A percentile compares a stretch with the other conserved stretches of the same genome.
phyloP scores from a whole-genome alignment of 2,113 vertebrate species.

The Strix aluco region DNA sequence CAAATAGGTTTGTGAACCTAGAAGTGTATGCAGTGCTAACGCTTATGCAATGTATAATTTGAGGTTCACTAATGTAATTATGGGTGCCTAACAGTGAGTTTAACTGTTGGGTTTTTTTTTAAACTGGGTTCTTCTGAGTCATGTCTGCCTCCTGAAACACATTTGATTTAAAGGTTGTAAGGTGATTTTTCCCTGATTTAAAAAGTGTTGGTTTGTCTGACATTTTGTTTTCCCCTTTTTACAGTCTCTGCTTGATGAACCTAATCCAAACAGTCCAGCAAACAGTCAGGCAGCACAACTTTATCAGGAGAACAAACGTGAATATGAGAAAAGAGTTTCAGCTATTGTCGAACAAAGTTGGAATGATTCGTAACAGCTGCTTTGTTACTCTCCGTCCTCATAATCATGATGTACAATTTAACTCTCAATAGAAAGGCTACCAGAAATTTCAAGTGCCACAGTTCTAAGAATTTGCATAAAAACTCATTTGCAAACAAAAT shows the following conservation, averaged over 20 bases:
- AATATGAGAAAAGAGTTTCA: slow-evolving; percentile 98
- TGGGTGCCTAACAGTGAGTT: not conserved
- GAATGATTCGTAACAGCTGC: slow-evolving; percentile 90
- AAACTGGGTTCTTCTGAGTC: not conserved
- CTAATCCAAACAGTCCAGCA: slow-evolving; percentile 97
- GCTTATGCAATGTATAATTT: not conserved
- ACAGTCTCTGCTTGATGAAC: slow-evolving; percentile 96
- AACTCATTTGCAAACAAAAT: slow-evolving; percentile 69
- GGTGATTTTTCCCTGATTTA: not conserved
- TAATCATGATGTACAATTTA: slow-evolving; percentile 76
- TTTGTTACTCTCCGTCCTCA: slow-evolving; percentile 69
- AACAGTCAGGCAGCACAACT: slow-evolving; percentile 99
- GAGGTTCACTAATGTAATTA: not conserved
- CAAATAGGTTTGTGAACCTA: not conserved
- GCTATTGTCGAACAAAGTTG: slow-evolving; percentile 99
- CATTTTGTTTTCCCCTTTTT: not conserved
- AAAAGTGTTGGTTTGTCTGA: not conserved
- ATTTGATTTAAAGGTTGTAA: not conserved
- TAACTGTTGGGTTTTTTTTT: not conserved
- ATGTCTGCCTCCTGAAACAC: not conserved
- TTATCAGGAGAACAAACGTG: slow-evolving; percentile 98
- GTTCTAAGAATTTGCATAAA: slow-evolving; percentile 72
- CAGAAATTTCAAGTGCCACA: slow-evolving; percentile 86
- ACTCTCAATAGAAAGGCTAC: slow-evolving; percentile 76
- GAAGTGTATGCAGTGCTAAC: not conserved